Base-by-base conservation (phyloP, 2,113 vertebrate species). In the Machaerirhynchus nigripectus region DNA sequence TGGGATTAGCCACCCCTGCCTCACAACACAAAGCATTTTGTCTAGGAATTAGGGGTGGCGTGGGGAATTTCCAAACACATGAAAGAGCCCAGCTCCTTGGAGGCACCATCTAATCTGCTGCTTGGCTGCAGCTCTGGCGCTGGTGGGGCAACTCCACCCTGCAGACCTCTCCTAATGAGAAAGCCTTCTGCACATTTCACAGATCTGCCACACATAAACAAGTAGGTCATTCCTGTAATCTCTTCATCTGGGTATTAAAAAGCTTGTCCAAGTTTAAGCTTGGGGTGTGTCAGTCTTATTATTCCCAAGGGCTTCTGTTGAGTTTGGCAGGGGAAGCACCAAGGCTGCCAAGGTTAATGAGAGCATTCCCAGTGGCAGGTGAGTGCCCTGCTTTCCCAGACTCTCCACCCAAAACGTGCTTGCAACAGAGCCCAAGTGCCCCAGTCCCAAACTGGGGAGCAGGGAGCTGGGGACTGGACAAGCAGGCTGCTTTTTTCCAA, bases 211-310 rank as follows among this genome's bases (percentile, higher is more conserved):
- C 79, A 33, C 18, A 39, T 13, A 91, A 96, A 84, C 90, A 97
- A 97, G 55, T 97, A 96, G 96, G 96, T 96, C 96, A 95, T 81
- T 91, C 75, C 83, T 71, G 57, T 97, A 97, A 97, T 96, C 95
- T 93, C 65, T 84, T 96, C 90, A 96, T 33, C 71, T 84, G 80
- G 83, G 55, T 93, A 96, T 96, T 97, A 96, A 96, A 97, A 96
- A 89, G 89, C 88, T 83, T 90, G 81, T 90, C 90, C 92, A 95
- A 96, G 90, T 96, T 96, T 94, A 97, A 96, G 68, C 57, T 91
- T 69, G 61, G 97, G 94, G 95, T 90, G 96, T 96, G 94, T 88
- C 93, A 91, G 57, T n/a, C 39, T 93, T 55, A 76, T 89, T 93
- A 84, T 33, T 91, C 87, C 42, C 75, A 40, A 83, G 17, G 81